Conservation (phyloP, 2,888 invertebrate genomes). For the Tenthredo mesomela region DNA sequence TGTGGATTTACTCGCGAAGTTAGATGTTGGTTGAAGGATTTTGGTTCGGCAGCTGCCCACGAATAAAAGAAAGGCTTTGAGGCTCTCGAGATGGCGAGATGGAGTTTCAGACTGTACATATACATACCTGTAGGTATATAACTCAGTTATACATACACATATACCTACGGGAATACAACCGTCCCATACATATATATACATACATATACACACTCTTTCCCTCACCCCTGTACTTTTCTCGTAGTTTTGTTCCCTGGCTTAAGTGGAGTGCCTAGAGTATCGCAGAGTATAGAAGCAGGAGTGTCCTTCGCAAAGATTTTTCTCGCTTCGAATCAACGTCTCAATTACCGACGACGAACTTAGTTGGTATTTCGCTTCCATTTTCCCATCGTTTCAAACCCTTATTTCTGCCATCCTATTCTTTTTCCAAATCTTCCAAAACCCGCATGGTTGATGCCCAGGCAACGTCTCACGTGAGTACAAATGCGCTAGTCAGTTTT, state of each 20-base stretch:
- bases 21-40: conserved; percentile 42
- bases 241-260: conserved; percentile 29
- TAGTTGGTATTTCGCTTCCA: neutral
- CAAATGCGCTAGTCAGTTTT: neutral
- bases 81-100: conserved; percentile 24
- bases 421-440: neutral
- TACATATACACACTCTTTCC: neutral
- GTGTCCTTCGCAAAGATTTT: conserved; percentile 37
- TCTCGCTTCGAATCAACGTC: conserved; percentile 1
- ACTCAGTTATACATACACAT: neutral
- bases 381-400: neutral
- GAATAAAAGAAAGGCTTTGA: conserved; percentile 61
- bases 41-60: conserved; percentile 53
- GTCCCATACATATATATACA: neutral
- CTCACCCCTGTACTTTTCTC: neutral
- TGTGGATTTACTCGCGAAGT: conserved; percentile 31
- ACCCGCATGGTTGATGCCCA: neutral
- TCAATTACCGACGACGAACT: conserved; percentile 24
- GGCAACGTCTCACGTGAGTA: neutral
- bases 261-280: conserved; percentile 31
- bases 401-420: neutral
- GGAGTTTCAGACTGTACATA: conserved; percentile 20
- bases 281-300: neutral
- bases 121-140: conserved; percentile 12
- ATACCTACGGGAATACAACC: neutral